Percentiles rank a stretch among this genome's conserved stretches.
Evolutionary conservation across 2,113 vertebrate genomes (phyloP).

Genomic region (Hiodon alosoides): DNA sequence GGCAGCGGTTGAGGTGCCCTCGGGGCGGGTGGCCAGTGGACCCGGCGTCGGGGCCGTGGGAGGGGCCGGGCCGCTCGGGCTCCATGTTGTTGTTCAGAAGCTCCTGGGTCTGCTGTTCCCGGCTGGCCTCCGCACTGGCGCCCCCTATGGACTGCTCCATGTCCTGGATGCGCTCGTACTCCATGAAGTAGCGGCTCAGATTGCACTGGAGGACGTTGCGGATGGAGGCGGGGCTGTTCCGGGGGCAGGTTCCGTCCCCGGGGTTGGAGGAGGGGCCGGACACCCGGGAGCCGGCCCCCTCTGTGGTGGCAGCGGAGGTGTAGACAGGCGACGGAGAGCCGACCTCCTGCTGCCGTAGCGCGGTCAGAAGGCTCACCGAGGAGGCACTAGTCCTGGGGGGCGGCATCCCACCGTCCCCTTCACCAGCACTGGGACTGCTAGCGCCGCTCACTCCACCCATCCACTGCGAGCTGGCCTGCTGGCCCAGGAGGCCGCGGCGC

Average conservation of each 20-base stretch:
- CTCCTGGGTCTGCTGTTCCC: constrained; percentile 81
- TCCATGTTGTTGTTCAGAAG: constrained; percentile 93
- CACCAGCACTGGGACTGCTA: constrained; percentile 52
- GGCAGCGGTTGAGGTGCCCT: constrained; percentile 90
- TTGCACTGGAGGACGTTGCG: constrained; percentile 95
- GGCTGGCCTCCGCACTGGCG: constrained; percentile 60
- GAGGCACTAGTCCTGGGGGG: constrained; percentile 93
- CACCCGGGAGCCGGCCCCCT: constrained; percentile 79
- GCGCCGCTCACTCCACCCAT: constrained; percentile 54
- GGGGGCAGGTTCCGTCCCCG: constrained; percentile 55
- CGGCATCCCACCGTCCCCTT: constrained; percentile 70
- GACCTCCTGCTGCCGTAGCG: constrained; percentile 86
- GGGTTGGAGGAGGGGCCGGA: constrained; percentile 50
- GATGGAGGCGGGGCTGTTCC: constrained; percentile 68
- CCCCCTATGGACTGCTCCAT: constrained; percentile 77
- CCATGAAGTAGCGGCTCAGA: constrained; percentile 94
- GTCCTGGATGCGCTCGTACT: constrained; percentile 91
- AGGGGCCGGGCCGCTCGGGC: constrained; percentile 80
- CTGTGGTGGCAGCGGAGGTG: constrained; percentile 78
- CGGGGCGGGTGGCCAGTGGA: constrained; percentile 74
- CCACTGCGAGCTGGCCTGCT: constrained; percentile 60
- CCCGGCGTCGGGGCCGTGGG: constrained; percentile 70
- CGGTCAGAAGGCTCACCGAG: constrained; percentile 84
- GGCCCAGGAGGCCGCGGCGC: constrained; percentile 67
- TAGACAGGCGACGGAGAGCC: constrained; percentile 87